A percentile compares a stretch with the other conserved stretches of the same genome.
These are phyloP conservation scores for Blomia tropicalis DNA, from an alignment of 2,888 invertebrate species.

Conservation along the genomic window DNA sequence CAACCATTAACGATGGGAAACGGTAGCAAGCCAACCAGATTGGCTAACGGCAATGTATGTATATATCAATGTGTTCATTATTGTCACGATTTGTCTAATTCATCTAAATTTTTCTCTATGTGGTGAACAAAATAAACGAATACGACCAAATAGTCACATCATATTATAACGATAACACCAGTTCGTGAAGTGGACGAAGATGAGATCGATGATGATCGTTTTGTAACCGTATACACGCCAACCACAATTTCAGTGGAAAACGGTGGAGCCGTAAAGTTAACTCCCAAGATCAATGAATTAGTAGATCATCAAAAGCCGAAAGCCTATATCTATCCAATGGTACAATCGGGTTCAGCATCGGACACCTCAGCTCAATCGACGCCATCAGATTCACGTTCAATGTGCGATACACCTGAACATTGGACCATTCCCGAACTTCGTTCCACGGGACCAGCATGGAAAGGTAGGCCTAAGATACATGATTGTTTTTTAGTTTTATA, in stretches of 20 bases:
- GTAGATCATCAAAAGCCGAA: background rate
- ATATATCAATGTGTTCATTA: background rate
- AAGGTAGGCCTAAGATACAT: slow-evolving; percentile 9
- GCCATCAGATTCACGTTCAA: slow-evolving; percentile 10
- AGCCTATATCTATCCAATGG: slow-evolving; percentile 11
- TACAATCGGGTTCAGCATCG: background rate
- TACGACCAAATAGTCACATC: background rate
- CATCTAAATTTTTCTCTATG: background rate
- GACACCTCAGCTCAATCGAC: background rate
- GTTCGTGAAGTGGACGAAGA: background rate
- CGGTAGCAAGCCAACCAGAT: background rate
- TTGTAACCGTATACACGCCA: background rate
- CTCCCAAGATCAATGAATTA: background rate
- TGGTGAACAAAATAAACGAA: too few relatives aligned
- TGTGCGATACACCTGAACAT: slow-evolving; percentile 16
- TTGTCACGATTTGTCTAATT: background rate
- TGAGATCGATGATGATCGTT: background rate
- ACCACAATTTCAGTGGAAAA: background rate
- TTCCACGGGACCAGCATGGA: background rate
- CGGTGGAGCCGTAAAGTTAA: background rate
- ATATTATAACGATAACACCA: background rate
- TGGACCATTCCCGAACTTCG: slow-evolving; percentile 8
- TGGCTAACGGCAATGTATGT: background rate
- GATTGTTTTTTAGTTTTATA: too few relatives aligned
- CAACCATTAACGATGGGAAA: background rate